Conservation (phyloP, 2,888 invertebrate species). For the Macaria liturata region DNA sequence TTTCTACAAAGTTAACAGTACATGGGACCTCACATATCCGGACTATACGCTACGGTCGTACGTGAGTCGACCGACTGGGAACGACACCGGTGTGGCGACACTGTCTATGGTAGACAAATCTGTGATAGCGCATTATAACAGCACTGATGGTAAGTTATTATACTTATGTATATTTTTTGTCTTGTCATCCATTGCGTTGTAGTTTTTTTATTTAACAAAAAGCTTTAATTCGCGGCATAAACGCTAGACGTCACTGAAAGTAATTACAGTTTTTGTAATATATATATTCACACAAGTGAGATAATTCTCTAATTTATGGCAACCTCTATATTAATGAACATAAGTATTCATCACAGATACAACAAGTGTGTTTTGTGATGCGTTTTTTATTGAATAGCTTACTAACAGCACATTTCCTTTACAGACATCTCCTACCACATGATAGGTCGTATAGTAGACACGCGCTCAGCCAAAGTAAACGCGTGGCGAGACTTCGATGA, state of each 20-base stretch:
- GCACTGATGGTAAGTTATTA: constrained; percentile 65
- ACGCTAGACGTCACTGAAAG: too few relatives aligned
- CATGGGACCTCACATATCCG: constrained; percentile 84
- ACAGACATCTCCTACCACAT: constrained; percentile 84
- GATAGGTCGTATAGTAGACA: constrained; percentile 90
- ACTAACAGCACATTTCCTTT: not conserved
- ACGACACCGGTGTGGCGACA: constrained; percentile 65
- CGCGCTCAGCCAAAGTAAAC: constrained; percentile 88
- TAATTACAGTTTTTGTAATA: too few relatives aligned
- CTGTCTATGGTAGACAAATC: constrained; percentile 66
- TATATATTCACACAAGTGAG: too few relatives aligned
- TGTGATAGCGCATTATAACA: constrained; percentile 71
- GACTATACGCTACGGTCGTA: constrained; percentile 55
- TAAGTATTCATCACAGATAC: too few relatives aligned
- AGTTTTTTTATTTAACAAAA: too few relatives aligned
- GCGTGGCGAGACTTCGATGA: constrained; percentile 93
- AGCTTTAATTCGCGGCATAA: too few relatives aligned
- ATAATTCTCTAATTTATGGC: too few relatives aligned
- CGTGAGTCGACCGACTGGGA: constrained; percentile 62
- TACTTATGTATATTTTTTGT: too few relatives aligned
- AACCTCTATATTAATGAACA: too few relatives aligned
- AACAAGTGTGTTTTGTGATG: too few relatives aligned
- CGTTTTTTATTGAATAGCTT: not conserved
- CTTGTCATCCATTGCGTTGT: too few relatives aligned
- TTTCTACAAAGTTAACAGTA: constrained; percentile 86